Evolutionary conservation across 2,113 vertebrate genomes (phyloP).

Genomic region (Neotoma lepida): DNA sequence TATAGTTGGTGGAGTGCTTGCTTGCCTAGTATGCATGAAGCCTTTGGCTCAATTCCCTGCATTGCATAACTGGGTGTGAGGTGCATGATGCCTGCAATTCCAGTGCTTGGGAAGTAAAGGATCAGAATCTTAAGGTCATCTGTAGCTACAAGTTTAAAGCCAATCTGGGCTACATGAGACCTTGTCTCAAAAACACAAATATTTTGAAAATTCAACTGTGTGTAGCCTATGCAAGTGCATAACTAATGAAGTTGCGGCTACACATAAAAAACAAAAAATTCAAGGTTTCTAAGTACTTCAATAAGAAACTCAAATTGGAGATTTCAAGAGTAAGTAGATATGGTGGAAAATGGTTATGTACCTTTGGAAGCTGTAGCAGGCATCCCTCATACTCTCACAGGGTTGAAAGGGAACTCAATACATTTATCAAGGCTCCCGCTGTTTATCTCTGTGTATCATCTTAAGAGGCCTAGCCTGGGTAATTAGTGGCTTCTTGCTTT

Average conservation of each 20-base stretch:
- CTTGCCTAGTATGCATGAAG: background rate
- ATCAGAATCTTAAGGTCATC: background rate
- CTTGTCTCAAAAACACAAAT: background rate
- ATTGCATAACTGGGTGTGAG: background rate
- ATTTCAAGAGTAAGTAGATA: constrained; percentile 20
- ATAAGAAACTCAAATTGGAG: background rate
- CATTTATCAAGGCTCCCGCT: background rate
- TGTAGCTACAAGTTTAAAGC: background rate
- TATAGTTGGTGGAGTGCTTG: background rate
- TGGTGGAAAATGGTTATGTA: background rate
- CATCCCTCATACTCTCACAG: background rate
- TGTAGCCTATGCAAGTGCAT: background rate
- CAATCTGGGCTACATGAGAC: background rate
- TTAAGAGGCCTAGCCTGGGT: background rate
- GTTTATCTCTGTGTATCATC: background rate
- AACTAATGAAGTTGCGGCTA: background rate
- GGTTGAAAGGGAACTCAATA: background rate
- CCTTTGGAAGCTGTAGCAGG: background rate
- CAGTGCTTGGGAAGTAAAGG: background rate
- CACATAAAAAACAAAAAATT: background rate
- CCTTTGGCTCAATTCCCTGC: background rate
- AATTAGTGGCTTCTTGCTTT: background rate
- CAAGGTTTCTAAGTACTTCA: constrained; percentile 3
- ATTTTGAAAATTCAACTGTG: background rate
- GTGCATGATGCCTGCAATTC: background rate